Percentiles rank a stretch among this genome's conserved stretches.
phyloP scores from a whole-genome alignment of 2,113 vertebrate genomes.

The Coreoperca whiteheadi region DNA sequence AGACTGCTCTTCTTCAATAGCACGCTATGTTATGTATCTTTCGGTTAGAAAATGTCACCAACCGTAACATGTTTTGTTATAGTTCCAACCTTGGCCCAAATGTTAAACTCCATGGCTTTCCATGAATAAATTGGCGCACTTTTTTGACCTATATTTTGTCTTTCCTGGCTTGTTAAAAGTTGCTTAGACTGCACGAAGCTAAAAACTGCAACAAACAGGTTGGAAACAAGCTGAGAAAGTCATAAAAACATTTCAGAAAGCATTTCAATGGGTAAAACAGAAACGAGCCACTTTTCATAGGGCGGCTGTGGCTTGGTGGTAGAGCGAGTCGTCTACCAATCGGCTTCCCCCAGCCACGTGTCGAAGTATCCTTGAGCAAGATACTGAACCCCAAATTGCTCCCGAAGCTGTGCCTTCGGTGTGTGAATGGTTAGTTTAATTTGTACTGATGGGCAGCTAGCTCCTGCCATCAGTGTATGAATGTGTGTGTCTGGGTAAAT shows the following conservation, averaged over 20 bases:
- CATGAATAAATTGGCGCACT: background rate
- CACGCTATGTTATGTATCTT: background rate
- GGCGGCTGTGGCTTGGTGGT: too few species aligned
- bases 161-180: background rate
- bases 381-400: too few species aligned
- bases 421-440: too few species aligned
- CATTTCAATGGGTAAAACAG: background rate
- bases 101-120: background rate
- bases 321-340: too few species aligned
- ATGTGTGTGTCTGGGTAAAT: too few species aligned
- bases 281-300: background rate
- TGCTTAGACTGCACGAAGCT: background rate
- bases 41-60: background rate
- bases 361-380: too few species aligned
- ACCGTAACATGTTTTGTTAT: background rate
- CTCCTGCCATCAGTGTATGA: too few species aligned
- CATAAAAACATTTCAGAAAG: background rate
- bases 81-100: background rate
- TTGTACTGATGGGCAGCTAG: too few species aligned
- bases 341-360: too few species aligned
- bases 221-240: background rate
- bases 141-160: slow-evolving; percentile 7
- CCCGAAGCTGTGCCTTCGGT: too few species aligned
- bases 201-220: background rate
- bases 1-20: background rate